A percentile compares a stretch with the other conserved stretches of the same genome.
phyloP scores from a whole-genome alignment of 2,888 invertebrate genomes.

The Athalia circularis region DNA sequence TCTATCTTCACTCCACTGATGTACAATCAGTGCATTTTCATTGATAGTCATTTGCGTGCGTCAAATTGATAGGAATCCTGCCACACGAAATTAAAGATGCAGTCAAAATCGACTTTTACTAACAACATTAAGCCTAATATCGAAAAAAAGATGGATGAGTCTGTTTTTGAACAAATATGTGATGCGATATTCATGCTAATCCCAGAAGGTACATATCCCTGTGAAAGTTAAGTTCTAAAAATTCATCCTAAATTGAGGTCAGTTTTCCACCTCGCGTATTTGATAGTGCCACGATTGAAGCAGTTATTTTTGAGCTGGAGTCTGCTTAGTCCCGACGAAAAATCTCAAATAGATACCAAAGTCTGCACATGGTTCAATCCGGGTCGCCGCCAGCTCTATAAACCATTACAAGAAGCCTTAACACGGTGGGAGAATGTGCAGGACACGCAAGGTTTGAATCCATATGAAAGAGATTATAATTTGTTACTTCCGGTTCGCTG shows the following conservation, averaged over 20 bases:
- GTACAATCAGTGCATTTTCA: not conserved
- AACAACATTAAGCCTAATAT: slow-evolving; percentile 41
- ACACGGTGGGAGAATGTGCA: slow-evolving; percentile 59
- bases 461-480: not conserved
- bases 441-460: slow-evolving; percentile 56
- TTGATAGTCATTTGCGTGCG: slow-evolving; percentile 19
- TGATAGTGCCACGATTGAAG: slow-evolving; percentile 56
- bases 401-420: slow-evolving; percentile 57
- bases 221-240: not conserved
- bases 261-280: slow-evolving; percentile 5
- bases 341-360: slow-evolving; percentile 53
- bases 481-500: not conserved
- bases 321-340: slow-evolving; percentile 53
- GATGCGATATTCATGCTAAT: slow-evolving; percentile 59
- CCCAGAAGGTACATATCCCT: slow-evolving; percentile 54
- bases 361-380: slow-evolving; percentile 52
- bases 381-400: slow-evolving; percentile 54
- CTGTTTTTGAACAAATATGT: slow-evolving; percentile 58
- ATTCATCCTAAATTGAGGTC: not conserved
- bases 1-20: not conserved
- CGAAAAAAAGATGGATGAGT: slow-evolving; percentile 54
- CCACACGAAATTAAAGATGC: slow-evolving; percentile 49
- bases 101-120: slow-evolving; percentile 54
- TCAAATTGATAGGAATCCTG: not conserved
- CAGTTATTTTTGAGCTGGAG: slow-evolving; percentile 57